Evolutionary conservation across 2,797 vertebrate species (phyloP), one percentile per base, ranked within the genome.

Genomic region (Gymnopithys bicolor): DNA sequence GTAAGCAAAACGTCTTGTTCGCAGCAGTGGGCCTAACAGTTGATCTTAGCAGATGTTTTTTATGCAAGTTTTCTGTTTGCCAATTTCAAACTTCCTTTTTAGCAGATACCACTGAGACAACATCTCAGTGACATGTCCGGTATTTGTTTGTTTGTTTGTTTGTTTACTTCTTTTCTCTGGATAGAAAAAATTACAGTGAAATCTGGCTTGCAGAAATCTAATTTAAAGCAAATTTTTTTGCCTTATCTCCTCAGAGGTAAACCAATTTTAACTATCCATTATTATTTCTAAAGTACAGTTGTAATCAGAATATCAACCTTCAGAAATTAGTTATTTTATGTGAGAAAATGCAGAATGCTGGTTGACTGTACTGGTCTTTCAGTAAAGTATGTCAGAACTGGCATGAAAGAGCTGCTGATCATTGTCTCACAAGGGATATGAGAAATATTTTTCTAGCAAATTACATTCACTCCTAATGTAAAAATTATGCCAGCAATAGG

Each of bases 201-300:
- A 73, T 45, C 60, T 59, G 33, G 13, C 64, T 68, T 87, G 46
- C 7, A 21, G 84, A 52, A 88, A 84, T 87, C 70, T 59, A 85
- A 77, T 67, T 77, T 85, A 90, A 97, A 95, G 39, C 46, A 92
- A 93, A 82, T 32, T 32, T 64, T 74, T 19, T 77, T 24, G 46
- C 48, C 69, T 75, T 76, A 63, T 39, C 51, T 64, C 63, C 79
- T 79, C 43, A 46, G 71, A 93, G n/a, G 9, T 33, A 84, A 95
- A 71, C 14, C 19, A 82, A 83, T 49, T 87, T 74, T 49, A 81
- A 28, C 39, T 78, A 37, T 66, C 67, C 16, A 19, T 81, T 60
- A 18, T 70, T 74, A 64, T 53, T 78, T 84, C 35, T 48, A 62
- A 75, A n/a, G 10, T 35, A 37, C 6, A 13, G 4, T 48, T 24